Evolutionary conservation across 2,113 vertebrate species (phyloP).

Genomic region (Gallinago paraguaiae): DNA sequence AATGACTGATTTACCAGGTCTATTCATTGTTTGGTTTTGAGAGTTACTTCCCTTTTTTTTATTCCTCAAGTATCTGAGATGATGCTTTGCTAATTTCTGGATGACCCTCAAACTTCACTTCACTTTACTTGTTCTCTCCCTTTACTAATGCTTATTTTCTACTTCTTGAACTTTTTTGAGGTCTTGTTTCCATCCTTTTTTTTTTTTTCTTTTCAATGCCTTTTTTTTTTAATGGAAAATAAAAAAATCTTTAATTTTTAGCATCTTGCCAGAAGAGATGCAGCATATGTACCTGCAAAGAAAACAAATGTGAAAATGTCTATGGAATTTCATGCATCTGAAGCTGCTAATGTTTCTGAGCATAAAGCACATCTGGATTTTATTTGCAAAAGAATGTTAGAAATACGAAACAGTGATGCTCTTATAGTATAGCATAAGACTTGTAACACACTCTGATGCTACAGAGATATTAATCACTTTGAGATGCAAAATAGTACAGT

Average conservation of each 20-base stretch:
- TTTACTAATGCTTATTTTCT: neutral
- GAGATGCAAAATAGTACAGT: neutral
- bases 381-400: neutral
- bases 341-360: neutral
- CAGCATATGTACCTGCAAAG: neutral
- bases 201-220: neutral
- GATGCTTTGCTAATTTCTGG: neutral
- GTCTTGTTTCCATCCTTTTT: neutral
- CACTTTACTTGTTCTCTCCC: neutral
- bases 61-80: neutral
- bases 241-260: neutral
- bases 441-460: neutral
- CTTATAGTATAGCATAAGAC: neutral
- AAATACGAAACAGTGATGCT: neutral
- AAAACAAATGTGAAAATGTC: neutral
- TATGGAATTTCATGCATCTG: neutral
- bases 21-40: neutral
- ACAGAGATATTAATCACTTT: neutral
- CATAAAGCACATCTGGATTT: neutral
- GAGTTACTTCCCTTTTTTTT: neutral
- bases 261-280: neutral
- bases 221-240: neutral
- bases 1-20: neutral
- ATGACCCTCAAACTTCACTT: neutral
- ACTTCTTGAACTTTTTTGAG: neutral